Base-by-base conservation (phyloP, 2,888 invertebrate species). In the Temnothorax rugatulus region DNA sequence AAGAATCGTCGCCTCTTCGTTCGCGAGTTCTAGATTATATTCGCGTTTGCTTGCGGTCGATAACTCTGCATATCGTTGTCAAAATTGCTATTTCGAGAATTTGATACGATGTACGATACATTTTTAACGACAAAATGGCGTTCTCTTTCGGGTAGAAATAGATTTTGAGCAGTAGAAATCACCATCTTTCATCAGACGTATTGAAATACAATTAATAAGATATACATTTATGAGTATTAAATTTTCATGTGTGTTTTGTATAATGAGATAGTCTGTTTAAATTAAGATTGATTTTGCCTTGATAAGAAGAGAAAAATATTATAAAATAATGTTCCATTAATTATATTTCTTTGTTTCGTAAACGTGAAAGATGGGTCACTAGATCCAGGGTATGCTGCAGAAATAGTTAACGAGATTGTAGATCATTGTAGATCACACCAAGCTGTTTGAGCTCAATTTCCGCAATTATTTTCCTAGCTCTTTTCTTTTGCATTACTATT, bases 1-100 rank as follows among this genome's bases (percentile, higher is more conserved):
- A 59, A 59, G 57, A 47, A 79, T 69, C 69, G 34, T 57, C 66
- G 66, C 7, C n/a, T 29, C 13, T 79, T 57, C 21, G 61, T 50
- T 38, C 61, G 50, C 50, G 57, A 61, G 61, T 29, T 82, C 50
- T 63, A 50, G 38, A 52, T 76, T 82, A 44, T 63, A 75, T 50
- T 81, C 38, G n/a, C 25, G 13, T 64, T 29, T 8, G 21, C 54
- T 44, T 7, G 18, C 15, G 57, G 8, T 79, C 75, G 34, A 79
- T 73, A 57, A 47, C 18, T 29, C 41, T 63, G 15, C 18, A 2
- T 15, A 50, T n/a, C 44, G 15, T 34, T 69, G n/a, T 41, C 34
- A 41, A 76, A 77, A 57, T 47, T 34, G 29, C 44, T 73, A 59
- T 73, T 47, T 54, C 15, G n/a, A 57, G 41, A 44, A 54, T 77